A percentile compares a stretch with the other conserved stretches of the same genome.
Evolutionary conservation across 2,797 vertebrate species (phyloP).

Genomic region (Melanotaenia maccullochi): DNA sequence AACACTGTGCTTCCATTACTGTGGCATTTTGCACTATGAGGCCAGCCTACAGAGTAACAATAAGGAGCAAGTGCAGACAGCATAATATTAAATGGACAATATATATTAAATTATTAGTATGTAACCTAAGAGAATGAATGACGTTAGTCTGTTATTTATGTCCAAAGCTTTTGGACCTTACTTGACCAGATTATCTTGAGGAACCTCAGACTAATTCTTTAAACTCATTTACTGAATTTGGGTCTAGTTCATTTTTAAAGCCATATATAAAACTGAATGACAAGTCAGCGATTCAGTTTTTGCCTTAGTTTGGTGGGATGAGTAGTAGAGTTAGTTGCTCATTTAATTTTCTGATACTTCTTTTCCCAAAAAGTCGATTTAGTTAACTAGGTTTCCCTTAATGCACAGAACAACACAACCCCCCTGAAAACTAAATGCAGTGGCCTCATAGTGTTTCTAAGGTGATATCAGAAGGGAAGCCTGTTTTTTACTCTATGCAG

Average conservation of each 20-base stretch:
- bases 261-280: neutral
- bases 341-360: neutral
- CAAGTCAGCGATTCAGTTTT: neutral
- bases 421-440: neutral
- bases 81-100: conserved; percentile 51
- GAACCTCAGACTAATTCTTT: conserved; percentile 37
- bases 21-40: conserved; percentile 64
- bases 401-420: neutral
- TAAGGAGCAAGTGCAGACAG: conserved; percentile 42
- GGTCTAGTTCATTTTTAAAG: neutral
- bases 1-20: conserved; percentile 75
- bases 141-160: conserved; percentile 48
- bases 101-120: conserved; percentile 55
- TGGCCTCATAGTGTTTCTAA: conserved; percentile 44
- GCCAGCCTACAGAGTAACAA: conserved; percentile 59
- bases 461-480: conserved; percentile 24
- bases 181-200: conserved; percentile 30
- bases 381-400: neutral
- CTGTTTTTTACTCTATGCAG: conserved; percentile 43
- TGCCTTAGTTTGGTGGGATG: neutral
- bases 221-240: conserved; percentile 16
- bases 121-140: conserved; percentile 48
- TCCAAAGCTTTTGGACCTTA: conserved; percentile 37
- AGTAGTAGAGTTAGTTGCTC: neutral
- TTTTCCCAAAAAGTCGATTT: neutral